Base-by-base conservation (phyloP, 2,888 invertebrate genomes). In the Chalcosyrphus nemorum region DNA sequence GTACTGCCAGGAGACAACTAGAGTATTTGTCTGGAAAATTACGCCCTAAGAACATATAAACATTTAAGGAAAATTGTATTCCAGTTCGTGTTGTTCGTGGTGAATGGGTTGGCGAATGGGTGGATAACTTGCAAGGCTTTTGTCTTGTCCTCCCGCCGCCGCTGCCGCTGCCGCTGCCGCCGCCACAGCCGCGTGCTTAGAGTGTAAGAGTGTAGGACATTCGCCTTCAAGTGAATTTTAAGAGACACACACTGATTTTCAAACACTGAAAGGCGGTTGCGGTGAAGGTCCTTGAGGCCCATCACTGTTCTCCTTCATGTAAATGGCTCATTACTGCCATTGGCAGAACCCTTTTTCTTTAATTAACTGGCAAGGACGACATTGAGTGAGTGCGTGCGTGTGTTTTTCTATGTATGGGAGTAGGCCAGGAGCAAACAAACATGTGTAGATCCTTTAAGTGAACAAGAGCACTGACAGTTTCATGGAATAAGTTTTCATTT, bases 291-390 rank as follows among this genome's bases (percentile, higher is more conserved):
- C 74, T 70, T 27, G 32, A 63, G 57, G 70, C 52, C 50, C 52
- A 41, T 50, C 47, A 29, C 70, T 32, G 50, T 68, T 57, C 43
- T 45, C 7, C 29, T 63, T 70, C 57, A 68, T 80, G 65, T 74
- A 75, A 80, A 84, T 84, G 78, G 68, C 74, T 80, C 82, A 82
- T 82, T 82, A 82, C 84, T 80, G 84, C 74, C 80, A 80, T 57
- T 35, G 84, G 80, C 84, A 74, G 63, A 57, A 78, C 71, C 82
- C 78, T 71, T 82, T 82, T 78, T 74, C 78, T 68, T 72, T 82
- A 82, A 78, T 82, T 82, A 82, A 82, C 82, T 82, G 38, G 47
- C 61, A 72, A 72, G 61, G 78, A 66, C 61, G 35, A 47, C 57
- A 72, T 7, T 52, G 57, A 38, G 29, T 66, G 65, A 52, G 21